Evolutionary conservation across 2,888 invertebrate species (phyloP).

Genomic region (Linnaemya tessellans): DNA sequence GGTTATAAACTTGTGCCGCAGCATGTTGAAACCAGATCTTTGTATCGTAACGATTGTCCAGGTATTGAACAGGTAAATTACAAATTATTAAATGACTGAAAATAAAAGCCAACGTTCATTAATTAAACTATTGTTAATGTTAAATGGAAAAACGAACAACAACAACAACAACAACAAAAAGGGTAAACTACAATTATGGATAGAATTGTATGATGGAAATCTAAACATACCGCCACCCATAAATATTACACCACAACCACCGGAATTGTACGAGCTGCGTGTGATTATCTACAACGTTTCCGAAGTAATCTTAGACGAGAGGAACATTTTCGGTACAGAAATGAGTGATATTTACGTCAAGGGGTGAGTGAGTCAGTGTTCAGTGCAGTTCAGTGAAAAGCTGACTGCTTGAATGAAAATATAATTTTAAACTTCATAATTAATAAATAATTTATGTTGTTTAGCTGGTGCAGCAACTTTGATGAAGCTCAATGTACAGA

Average conservation of each 20-base stretch:
- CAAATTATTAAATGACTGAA: constrained; percentile 9
- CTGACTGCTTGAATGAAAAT: constrained; percentile 30
- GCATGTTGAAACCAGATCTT: constrained; percentile 94
- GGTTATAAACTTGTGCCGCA: constrained; percentile 93
- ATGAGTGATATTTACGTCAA: constrained; percentile 91
- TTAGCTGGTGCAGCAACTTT: constrained; percentile 88
- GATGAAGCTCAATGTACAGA: constrained; percentile 91
- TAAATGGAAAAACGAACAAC: background rate
- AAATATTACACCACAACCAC: constrained; percentile 89
- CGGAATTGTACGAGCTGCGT: constrained; percentile 88
- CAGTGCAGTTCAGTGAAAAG: background rate
- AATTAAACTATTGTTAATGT: constrained; percentile 27
- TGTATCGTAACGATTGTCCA: constrained; percentile 89
- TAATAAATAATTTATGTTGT: constrained; percentile 2
- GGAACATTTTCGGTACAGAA: constrained; percentile 88
- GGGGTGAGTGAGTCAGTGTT: constrained; percentile 85
- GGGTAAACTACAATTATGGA: constrained; percentile 96
- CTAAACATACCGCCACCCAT: constrained; percentile 88
- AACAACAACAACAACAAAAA: constrained; percentile 78
- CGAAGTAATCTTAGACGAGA: constrained; percentile 87
- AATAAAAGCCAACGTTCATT: background rate
- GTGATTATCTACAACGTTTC: constrained; percentile 87
- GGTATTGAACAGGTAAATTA: constrained; percentile 88
- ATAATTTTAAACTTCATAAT: background rate
- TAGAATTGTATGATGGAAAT: constrained; percentile 90